Base-by-base conservation (phyloP, 2,888 invertebrate genomes). In the Caenorhabditis virilis region DNA sequence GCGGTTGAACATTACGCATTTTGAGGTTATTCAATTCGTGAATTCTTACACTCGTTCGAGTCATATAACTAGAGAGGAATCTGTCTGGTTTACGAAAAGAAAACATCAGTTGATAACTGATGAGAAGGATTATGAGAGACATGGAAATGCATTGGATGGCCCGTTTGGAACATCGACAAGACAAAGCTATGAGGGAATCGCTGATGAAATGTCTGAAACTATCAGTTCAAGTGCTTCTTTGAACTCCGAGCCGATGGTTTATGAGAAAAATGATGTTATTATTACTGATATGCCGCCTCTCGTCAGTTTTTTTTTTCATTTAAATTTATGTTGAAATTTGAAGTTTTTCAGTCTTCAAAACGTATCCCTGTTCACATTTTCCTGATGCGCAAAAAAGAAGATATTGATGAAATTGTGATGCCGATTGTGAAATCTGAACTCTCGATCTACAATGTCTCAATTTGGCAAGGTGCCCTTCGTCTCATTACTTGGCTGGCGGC, bases 381-480 rank as follows among this genome's bases (percentile, higher is more conserved):
- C 53, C 48, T 73, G 18, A 53, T 62, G n/a, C 48, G 56, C 9
- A 61, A 59, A 6, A 64, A 65, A 6, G 62, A 59, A 22, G 67
- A 69, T 23, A 33, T 43, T 18, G 67, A 67, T 30, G 51, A 56
- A 27, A 55, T 53, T 35, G 48, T 66, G n/a, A 46, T 66, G 51
- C 45, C 57, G n/a, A 66, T 73, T 13, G 60, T 73, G 16, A 58
- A 62, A 41, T 48, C 62, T n/a, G 73, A 73, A 38, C 45, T 73
- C 20, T 65, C 58, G n/a, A 73, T 73, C 47, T 68, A 54, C 53
- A 73, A 72, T 42, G 73, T 71, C 11, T 54, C 56, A 43, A 48
- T 73, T 7, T 72, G 72, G 72, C 64, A 63, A 41, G 39, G 55
- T 2, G 41, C 55, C 7, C 27, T 61, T 4, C 52, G 60, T 15